Percentiles rank a stretch among this genome's conserved stretches.
Evolutionary conservation across 2,797 vertebrate genomes (phyloP).

Genomic region (Xenops minutus): DNA sequence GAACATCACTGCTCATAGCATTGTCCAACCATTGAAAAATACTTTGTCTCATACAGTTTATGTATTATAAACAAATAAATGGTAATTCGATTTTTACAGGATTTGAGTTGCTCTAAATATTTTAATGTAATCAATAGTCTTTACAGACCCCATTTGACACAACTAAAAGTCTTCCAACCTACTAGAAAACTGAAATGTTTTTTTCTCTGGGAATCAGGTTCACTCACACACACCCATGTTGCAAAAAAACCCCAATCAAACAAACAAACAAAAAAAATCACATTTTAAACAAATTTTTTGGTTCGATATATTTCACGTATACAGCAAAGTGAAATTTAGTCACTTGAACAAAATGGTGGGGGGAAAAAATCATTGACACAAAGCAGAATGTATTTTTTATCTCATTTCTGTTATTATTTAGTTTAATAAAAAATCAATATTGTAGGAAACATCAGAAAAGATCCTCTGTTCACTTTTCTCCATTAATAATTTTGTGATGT

Average conservation of each 20-base stretch:
- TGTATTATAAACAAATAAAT: neutral
- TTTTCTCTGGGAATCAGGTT: neutral
- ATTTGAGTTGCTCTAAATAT: neutral
- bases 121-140: neutral
- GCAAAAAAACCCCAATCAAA: neutral
- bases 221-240: neutral
- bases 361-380: neutral
- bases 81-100: neutral
- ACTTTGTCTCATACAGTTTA: neutral
- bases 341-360: neutral
- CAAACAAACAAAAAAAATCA: no score
- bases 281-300: neutral
- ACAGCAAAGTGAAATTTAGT: neutral
- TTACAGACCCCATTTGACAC: neutral
- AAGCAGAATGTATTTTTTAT: neutral
- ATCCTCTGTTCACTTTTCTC: neutral
- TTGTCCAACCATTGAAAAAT: neutral
- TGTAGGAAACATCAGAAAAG: neutral
- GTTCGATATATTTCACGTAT: neutral
- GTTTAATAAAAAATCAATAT: neutral
- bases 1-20: neutral
- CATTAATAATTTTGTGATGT: neutral
- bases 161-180: neutral
- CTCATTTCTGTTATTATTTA: neutral
- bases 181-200: neutral